These are phyloP conservation scores for Octopus bimaculoides DNA, from an alignment of 1,140 invertebrate genomes.

Conservation along the genomic window DNA sequence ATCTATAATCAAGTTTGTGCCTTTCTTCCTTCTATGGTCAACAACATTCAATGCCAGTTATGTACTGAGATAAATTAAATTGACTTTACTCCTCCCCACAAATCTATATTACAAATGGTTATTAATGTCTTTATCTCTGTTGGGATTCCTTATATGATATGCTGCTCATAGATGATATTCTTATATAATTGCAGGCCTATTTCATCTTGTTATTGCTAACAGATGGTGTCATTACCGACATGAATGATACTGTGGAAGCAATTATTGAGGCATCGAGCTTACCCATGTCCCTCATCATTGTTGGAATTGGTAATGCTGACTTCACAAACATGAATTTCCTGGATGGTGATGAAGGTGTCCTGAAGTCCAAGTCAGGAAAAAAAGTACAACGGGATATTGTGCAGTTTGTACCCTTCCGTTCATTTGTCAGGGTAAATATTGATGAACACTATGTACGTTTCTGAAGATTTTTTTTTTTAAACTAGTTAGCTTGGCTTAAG, in stretches of 20 bases:
- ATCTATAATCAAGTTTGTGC: no score
- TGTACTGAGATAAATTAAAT: no score
- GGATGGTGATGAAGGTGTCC: constrained; percentile 61
- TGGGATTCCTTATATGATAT: no score
- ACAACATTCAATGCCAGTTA: no score
- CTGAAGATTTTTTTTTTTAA: no score
- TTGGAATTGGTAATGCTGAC: constrained; percentile 65
- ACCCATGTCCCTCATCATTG: constrained; percentile 66
- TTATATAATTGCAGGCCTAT: constrained; percentile 57
- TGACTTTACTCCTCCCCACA: no score
- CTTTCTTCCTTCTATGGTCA: no score
- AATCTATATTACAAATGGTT: no score
- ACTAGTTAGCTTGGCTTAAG: no score
- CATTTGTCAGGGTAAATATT: constrained; percentile 46
- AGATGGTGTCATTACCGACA: constrained; percentile 70
- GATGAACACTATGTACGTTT: no score
- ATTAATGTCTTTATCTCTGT: no score
- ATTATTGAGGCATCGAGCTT: constrained; percentile 62
- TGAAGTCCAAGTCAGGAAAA: constrained; percentile 48
- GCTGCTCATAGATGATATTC: no score
- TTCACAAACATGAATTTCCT: constrained; percentile 62
- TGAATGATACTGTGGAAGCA: constrained; percentile 65
- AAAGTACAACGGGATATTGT: constrained; percentile 63
- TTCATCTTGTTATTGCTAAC: constrained; percentile 69
- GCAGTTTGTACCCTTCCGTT: constrained; percentile 62